Evolutionary conservation across 2,888 invertebrate genomes (phyloP), one percentile per base, ranked within the genome.

Genomic region (Tanypteryx hageni): DNA sequence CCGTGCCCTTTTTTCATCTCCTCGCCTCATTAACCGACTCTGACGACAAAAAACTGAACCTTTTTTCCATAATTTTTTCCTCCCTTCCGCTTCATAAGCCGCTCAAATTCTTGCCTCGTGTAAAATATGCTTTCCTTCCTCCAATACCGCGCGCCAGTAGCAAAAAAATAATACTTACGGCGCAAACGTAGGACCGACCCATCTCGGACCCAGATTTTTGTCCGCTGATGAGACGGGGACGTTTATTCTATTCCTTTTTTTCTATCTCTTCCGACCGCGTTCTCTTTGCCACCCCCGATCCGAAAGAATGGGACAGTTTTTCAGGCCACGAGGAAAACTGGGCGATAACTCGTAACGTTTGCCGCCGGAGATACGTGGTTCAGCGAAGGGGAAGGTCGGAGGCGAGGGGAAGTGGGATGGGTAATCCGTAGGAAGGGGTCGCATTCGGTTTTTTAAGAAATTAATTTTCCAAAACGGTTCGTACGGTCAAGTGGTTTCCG

Each of bases 331-430:
- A 22, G 8, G 64, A 44, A n/a, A 64, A 64, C 16, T 16, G 64
- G n/a, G 76, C 76, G 76, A 76, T 76, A 76, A 76, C 76, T 76
- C 76, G 22, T 76, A n/a, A 68, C 68, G 68, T n/a, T 64, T n/a
- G 68, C n/a, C 68, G 22, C 68, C 68, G 68, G 76, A 76, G 22
- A 76, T 27, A 76, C 27, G 76, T 13, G 76, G 22, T 76, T 22
- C 76, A 11, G 22, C 68, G 18, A 68, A 68, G 18, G 68, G n/a
- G 68, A 68, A 68, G 68, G 22, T 68, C 18, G 68, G n/a, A 76
- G 22, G 76, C 11, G 27, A 27, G 22, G 13, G 76, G 27, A 76
- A 76, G n/a, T n/a, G n/a, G n/a, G n/a, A n/a, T n/a, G 27, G 76
- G 76, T 76, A 22, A 76, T 76, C 76, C 76, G 22, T 2, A 14